Conservation (phyloP, 1,140 invertebrate genomes). For the Caerostris extrusa region DNA sequence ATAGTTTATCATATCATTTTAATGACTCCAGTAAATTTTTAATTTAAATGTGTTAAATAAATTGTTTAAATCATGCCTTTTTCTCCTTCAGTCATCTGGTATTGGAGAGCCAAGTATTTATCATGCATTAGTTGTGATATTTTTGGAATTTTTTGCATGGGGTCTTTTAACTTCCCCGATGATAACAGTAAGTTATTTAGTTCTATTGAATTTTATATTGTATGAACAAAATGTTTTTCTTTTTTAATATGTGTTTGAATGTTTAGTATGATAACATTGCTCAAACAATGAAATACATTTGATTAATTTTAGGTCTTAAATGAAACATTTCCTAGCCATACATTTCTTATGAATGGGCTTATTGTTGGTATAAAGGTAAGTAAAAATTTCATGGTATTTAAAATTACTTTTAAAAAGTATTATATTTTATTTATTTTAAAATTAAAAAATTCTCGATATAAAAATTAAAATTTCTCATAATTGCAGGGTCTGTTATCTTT, state of each 20-base stretch:
- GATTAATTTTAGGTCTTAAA: slow-evolving; percentile 88
- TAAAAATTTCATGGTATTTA: neutral
- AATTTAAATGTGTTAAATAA: too few species aligned
- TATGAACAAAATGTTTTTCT: too few species aligned
- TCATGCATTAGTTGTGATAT: slow-evolving; percentile 99
- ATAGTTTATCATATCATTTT: too few species aligned
- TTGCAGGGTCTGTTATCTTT: slow-evolving; percentile 97
- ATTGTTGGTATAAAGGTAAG: slow-evolving; percentile 97
- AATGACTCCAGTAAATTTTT: too few species aligned
- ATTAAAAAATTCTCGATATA: neutral
- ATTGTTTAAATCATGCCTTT: neutral
- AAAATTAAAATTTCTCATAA: neutral
- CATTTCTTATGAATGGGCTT: slow-evolving; percentile 99
- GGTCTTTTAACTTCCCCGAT: slow-evolving; percentile 98
- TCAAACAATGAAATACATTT: neutral
- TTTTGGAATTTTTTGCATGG: slow-evolving; percentile 99
- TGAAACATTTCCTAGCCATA: slow-evolving; percentile 98
- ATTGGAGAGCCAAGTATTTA: slow-evolving; percentile 97
- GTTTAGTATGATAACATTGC: too few species aligned
- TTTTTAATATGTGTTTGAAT: neutral
- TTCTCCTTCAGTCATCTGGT: slow-evolving; percentile 84
- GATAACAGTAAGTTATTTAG: slow-evolving; percentile 89
- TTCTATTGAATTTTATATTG: too few species aligned
- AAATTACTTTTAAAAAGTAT: neutral
- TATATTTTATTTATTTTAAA: neutral